Conservation (phyloP, 2,888 invertebrate species). For the Fabriciana adippe region DNA sequence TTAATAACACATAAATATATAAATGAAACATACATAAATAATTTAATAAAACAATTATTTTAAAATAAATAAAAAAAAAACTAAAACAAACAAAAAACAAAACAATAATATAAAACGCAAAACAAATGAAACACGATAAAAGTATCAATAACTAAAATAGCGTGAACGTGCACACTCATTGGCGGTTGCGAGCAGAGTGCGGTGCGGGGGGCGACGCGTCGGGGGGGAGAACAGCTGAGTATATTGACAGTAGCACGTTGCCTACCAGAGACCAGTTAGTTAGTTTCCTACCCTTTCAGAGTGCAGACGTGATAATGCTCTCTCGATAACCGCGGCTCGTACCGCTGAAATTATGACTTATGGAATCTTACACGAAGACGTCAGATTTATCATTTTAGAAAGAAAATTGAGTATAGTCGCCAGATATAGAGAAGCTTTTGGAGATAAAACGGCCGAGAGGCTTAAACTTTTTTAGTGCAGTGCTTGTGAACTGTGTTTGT, state of each 20-base stretch:
- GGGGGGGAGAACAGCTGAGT: conserved; percentile 82
- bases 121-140: conserved; percentile 3
- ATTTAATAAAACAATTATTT: conserved; percentile 1
- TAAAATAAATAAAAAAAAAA: background rate
- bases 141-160: conserved; percentile 6
- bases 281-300: conserved; percentile 77
- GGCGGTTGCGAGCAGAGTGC: conserved; percentile 50
- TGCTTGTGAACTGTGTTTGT: conserved; percentile 78
- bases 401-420: conserved; percentile 79
- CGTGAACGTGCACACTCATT: conserved; percentile 27
- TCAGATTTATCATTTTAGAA: conserved; percentile 72
- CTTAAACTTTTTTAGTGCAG: conserved; percentile 61
- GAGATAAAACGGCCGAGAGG: conserved; percentile 71
- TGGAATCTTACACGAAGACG: conserved; percentile 76
- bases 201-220: conserved; percentile 55
- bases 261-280: conserved; percentile 79
- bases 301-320: conserved; percentile 74
- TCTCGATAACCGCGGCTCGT: conserved; percentile 73
- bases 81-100: background rate
- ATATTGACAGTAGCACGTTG: conserved; percentile 84
- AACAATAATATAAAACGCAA: conserved; percentile 10
- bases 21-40: background rate
- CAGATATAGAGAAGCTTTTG: conserved; percentile 77
- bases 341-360: conserved; percentile 81
- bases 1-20: background rate